These are phyloP conservation scores for Agapostemon virescens DNA, from an alignment of 2,888 invertebrate genomes.

Conservation along the genomic window DNA sequence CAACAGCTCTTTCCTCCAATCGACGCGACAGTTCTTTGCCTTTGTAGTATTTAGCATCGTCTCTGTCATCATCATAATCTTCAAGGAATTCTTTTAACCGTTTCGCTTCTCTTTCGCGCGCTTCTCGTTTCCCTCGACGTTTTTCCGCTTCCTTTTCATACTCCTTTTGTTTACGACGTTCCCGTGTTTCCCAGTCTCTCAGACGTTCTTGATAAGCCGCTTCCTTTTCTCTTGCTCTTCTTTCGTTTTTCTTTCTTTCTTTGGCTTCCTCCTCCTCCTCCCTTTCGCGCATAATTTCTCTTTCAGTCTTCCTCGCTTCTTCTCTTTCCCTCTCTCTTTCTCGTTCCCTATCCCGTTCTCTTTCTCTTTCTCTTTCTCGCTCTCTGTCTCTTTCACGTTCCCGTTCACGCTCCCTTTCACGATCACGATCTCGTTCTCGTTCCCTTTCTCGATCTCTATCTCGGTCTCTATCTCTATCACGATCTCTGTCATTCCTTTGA, in stretches of 20 bases:
- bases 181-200: slow-evolving; percentile 92
- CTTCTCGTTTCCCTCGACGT: slow-evolving; percentile 91
- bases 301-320: slow-evolving; percentile 82
- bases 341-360: slow-evolving; percentile 82
- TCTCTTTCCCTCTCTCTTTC: slow-evolving; percentile 82
- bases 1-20: slow-evolving; percentile 95
- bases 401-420: slow-evolving; percentile 80
- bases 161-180: slow-evolving; percentile 94
- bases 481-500: slow-evolving; percentile 74
- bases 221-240: slow-evolving; percentile 96
- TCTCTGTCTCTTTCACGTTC: slow-evolving; percentile 85
- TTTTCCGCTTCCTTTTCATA: slow-evolving; percentile 93
- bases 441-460: slow-evolving; percentile 81
- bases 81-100: slow-evolving; percentile 98
- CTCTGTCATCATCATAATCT: slow-evolving; percentile 99
- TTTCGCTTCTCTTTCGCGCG: slow-evolving; percentile 94
- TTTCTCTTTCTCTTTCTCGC: slow-evolving; percentile 84
- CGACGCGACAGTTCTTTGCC: slow-evolving; percentile 94
- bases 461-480: slow-evolving; percentile 81
- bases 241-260: slow-evolving; percentile 93
- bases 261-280: slow-evolving; percentile 96
- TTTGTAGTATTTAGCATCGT: slow-evolving; percentile 98
- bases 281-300: slow-evolving; percentile 87
- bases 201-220: slow-evolving; percentile 95
- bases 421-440: slow-evolving; percentile 79